Percentiles rank a stretch among this genome's conserved stretches.
Conservation (phyloP, 2,797 vertebrate genomes). For the Aldrovandia affinis region DNA sequence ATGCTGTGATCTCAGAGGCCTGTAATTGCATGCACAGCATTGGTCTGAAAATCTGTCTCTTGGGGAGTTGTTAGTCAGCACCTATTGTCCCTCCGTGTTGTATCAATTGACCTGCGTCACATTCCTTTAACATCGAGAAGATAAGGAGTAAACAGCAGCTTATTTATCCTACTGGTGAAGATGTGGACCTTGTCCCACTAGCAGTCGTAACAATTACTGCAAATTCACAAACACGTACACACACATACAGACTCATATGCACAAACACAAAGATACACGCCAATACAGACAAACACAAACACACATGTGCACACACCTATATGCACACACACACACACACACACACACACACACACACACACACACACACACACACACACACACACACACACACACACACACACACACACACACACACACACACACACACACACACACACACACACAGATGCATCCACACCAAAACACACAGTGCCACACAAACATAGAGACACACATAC, state of each 20-base stretch:
- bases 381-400: not conserved
- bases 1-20: conserved; percentile 38
- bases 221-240: not conserved
- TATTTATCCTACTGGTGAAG: not conserved
- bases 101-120: conserved; percentile 35
- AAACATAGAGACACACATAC: not conserved
- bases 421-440: not conserved
- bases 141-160: conserved; percentile 3
- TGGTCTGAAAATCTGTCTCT: conserved; percentile 18
- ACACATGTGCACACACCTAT: not conserved
- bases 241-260: too few relatives aligned
- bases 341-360: not conserved
- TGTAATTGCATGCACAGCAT: conserved; percentile 39
- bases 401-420: not conserved
- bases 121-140: conserved; percentile 26
- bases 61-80: conserved; percentile 39
- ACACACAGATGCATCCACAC: too few relatives aligned
- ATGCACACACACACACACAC: not conserved
- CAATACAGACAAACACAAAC: not conserved
- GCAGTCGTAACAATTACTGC: not conserved
- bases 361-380: not conserved
- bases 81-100: conserved; percentile 11
- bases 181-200: not conserved
- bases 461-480: not conserved
- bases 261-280: not conserved